These are phyloP conservation scores for Tenebrosternarchus preto DNA, from an alignment of 2,113 vertebrate species.

Conservation along the genomic window DNA sequence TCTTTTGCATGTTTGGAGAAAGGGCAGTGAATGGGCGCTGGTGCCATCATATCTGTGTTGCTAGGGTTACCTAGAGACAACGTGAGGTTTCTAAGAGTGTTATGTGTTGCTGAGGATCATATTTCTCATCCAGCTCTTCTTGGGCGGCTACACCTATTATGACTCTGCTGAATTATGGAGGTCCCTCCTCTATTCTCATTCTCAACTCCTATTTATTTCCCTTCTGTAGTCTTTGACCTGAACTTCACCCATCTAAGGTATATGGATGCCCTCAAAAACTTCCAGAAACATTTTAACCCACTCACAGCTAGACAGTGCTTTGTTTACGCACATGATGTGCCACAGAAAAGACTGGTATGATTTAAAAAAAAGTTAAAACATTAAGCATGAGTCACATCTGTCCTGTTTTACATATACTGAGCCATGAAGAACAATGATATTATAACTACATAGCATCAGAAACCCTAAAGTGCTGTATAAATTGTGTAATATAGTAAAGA, in stretches of 20 bases:
- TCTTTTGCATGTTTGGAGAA: slow-evolving; percentile 40
- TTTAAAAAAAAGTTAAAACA: too few species aligned
- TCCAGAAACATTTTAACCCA: not conserved
- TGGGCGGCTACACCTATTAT: slow-evolving; percentile 65
- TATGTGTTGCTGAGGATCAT: slow-evolving; percentile 68
- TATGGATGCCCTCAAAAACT: not conserved
- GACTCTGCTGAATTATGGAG: slow-evolving; percentile 71
- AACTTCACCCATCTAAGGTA: not conserved
- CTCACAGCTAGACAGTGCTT: too few species aligned
- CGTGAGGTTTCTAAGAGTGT: slow-evolving; percentile 60
- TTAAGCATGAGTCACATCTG: too few species aligned
- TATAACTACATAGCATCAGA: too few species aligned
- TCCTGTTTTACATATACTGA: too few species aligned
- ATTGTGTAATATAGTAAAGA: too few species aligned
- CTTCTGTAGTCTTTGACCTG: not conserved
- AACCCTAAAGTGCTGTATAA: too few species aligned
- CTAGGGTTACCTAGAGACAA: slow-evolving; percentile 63
- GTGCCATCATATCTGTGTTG: slow-evolving; percentile 54
- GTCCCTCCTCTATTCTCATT: slow-evolving; percentile 27
- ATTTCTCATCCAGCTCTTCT: slow-evolving; percentile 63
- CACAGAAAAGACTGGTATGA: too few species aligned
- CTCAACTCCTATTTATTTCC: not conserved
- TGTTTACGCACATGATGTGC: too few species aligned
- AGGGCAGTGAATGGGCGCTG: slow-evolving; percentile 34
- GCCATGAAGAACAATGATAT: too few species aligned